Evolutionary conservation across 2,797 vertebrate genomes (phyloP).

Genomic region (Rhabdophis nuchalis): DNA sequence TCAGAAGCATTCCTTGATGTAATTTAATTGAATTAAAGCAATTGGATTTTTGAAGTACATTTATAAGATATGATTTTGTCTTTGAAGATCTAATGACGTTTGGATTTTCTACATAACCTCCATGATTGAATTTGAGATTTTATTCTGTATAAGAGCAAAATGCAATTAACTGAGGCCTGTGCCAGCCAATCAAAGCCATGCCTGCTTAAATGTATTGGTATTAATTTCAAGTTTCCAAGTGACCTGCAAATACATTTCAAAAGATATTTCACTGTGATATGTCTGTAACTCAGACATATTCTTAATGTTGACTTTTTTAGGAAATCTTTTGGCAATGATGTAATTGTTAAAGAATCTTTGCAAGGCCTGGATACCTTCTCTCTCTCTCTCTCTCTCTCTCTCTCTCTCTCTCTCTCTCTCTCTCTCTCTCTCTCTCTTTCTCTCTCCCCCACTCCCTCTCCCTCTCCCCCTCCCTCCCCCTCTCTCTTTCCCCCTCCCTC

Average conservation of each 20-base stretch:
- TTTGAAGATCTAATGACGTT: slow-evolving; percentile 35
- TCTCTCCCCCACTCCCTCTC: accelerated
- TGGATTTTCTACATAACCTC: slow-evolving; percentile 24
- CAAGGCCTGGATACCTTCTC: background rate
- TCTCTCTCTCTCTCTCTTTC: too few species aligned
- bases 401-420: too few species aligned
- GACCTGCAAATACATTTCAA: slow-evolving; percentile 2
- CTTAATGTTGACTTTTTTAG: background rate
- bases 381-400: too few species aligned
- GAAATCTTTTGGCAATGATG: background rate
- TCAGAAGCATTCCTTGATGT: slow-evolving; percentile 24
- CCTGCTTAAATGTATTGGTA: background rate
- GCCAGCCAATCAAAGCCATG: background rate
- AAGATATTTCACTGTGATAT: background rate
- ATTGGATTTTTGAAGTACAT: slow-evolving; percentile 32
- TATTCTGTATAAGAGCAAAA: slow-evolving; percentile 9
- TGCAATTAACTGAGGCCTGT: background rate
- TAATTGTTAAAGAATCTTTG: background rate
- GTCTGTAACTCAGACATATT: background rate
- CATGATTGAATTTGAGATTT: slow-evolving; percentile 37
- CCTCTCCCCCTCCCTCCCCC: too few species aligned
- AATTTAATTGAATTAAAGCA: slow-evolving; percentile 32
- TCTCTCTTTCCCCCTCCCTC: too few species aligned
- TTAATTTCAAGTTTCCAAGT: slow-evolving; percentile 11
- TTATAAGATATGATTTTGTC: slow-evolving; percentile 30